phyloP scores from a whole-genome alignment of 2,113 vertebrate genomes.

The Aix galericulata region DNA sequence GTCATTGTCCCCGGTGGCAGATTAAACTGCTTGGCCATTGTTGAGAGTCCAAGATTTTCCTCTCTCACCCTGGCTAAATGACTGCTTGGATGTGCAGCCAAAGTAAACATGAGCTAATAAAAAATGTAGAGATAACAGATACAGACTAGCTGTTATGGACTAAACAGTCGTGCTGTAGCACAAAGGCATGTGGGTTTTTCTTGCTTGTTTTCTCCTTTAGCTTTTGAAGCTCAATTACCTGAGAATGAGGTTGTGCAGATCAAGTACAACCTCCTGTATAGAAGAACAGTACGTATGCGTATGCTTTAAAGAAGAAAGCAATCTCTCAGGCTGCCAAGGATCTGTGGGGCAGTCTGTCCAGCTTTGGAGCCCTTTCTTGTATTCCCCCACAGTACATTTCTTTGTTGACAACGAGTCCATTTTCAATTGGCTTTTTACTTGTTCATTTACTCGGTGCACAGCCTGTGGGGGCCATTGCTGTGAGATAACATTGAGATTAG shows the following conservation, averaged over 20 bases:
- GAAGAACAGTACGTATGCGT: background rate
- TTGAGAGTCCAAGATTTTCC: conserved; percentile 63
- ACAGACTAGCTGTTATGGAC: background rate
- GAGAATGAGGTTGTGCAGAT: background rate
- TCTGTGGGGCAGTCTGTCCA: rapidly evolving
- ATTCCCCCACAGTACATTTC: background rate
- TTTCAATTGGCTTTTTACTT: background rate
- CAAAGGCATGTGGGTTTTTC: background rate
- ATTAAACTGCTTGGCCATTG: conserved; percentile 51
- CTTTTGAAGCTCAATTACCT: background rate
- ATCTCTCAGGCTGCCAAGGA: background rate
- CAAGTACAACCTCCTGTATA: background rate
- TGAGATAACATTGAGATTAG: background rate
- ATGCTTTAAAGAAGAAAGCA: background rate
- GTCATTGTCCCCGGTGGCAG: conserved; percentile 55
- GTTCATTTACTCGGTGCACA: background rate
- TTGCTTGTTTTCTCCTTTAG: background rate
- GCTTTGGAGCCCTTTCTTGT: background rate
- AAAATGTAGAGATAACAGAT: conserved; percentile 29
- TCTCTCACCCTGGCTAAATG: conserved; percentile 18
- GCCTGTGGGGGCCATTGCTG: background rate
- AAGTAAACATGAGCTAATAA: conserved; percentile 57
- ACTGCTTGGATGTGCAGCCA: conserved; percentile 53
- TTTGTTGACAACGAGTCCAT: background rate
- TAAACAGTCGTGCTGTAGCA: background rate